Evolutionary conservation across 2,113 vertebrate genomes (phyloP).

Genomic region (Leptodactylus fuscus): DNA sequence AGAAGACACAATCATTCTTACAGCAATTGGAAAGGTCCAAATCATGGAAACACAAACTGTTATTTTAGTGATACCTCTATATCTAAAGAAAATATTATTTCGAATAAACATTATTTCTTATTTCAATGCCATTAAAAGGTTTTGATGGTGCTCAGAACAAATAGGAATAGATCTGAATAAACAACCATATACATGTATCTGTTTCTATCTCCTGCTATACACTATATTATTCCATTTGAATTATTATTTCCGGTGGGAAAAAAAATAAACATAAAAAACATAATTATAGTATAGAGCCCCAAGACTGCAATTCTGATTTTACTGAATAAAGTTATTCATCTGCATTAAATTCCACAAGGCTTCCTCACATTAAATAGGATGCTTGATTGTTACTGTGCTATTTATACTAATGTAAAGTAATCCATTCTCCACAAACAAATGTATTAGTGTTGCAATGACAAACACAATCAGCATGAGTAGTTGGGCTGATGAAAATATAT

Average conservation of each 20-base stretch:
- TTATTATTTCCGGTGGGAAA: not conserved
- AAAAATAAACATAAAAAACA: conserved; percentile 3
- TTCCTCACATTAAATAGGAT: not conserved
- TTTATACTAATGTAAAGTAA: conserved; percentile 14
- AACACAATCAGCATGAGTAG: not conserved
- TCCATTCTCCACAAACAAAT: not conserved
- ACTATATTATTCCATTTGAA: not conserved
- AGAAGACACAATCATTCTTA: no score
- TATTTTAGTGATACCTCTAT: no score
- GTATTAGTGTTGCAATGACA: not conserved
- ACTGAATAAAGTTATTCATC: not conserved
- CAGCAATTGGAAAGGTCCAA: no score
- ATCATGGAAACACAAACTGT: no score
- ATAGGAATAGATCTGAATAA: no score
- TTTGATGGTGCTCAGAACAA: no score
- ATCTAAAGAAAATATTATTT: no score
- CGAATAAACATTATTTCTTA: no score
- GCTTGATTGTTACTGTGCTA: not conserved
- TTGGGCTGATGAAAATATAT: not conserved
- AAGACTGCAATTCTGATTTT: conserved; percentile 21
- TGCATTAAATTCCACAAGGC: not conserved
- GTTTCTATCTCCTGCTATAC: not conserved
- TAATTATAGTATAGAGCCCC: not conserved
- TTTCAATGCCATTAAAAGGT: no score
- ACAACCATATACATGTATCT: not conserved